A percentile compares a stretch with the other conserved stretches of the same genome.
phyloP scores from a whole-genome alignment of 2,113 vertebrate species.

The Hemicordylus capensis region DNA sequence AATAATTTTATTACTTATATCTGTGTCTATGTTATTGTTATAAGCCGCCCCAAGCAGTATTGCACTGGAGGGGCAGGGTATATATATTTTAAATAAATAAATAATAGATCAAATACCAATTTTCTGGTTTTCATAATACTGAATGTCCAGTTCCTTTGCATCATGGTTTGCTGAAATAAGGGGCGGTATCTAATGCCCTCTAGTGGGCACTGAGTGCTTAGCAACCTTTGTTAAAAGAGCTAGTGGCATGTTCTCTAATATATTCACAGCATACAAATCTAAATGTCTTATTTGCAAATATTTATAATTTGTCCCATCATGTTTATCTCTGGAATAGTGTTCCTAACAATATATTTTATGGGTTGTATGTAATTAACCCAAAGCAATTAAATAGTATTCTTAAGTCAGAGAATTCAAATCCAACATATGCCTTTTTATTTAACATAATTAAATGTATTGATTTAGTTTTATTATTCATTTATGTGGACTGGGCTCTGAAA shows the following conservation, averaged over 20 bases:
- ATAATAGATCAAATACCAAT: not conserved
- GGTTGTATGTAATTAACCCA: not conserved
- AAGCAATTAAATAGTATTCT: not conserved
- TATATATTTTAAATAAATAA: no score
- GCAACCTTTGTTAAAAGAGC: not conserved
- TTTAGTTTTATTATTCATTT: not conserved
- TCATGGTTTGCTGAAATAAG: not conserved
- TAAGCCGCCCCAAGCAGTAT: no score
- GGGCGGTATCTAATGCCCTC: slow-evolving; percentile 30
- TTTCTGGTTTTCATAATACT: not conserved
- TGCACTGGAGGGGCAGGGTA: no score
- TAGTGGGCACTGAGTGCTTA: slow-evolving; percentile 38
- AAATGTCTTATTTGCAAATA: not conserved
- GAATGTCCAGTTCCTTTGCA: not conserved
- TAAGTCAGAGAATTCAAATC: not conserved
- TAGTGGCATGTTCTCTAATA: no score
- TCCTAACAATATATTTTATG: not conserved
- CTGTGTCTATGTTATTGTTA: no score
- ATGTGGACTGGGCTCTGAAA: not conserved
- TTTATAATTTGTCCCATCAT: not conserved
- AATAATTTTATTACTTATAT: no score
- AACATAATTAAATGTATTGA: no score
- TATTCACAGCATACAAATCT: not conserved
- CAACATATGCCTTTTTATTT: not conserved
- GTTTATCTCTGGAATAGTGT: not conserved